phyloP scores from a whole-genome alignment of 1,140 invertebrate genomes.

The Neodiprion fabricii region DNA sequence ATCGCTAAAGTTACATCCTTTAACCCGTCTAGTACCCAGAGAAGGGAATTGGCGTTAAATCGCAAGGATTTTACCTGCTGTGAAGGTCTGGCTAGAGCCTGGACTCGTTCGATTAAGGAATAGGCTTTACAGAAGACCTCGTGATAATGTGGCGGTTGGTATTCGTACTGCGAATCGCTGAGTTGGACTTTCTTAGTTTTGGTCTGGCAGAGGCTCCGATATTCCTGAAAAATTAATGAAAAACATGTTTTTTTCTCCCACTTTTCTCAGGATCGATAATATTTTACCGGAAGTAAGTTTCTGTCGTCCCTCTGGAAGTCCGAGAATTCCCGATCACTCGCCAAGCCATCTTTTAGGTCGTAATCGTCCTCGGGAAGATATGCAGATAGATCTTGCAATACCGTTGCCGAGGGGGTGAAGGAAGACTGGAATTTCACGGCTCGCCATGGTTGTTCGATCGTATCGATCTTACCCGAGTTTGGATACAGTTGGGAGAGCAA shows the following conservation, averaged over 20 bases:
- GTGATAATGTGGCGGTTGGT: constrained; percentile 54
- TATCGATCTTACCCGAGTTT: not conserved
- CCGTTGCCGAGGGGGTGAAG: not conserved
- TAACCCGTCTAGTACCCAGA: no score
- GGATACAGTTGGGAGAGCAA: not conserved
- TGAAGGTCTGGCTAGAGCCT: constrained; percentile 15
- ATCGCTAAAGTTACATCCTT: not conserved
- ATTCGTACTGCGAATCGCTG: constrained; percentile 52
- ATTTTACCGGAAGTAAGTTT: not conserved
- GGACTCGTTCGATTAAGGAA: constrained; percentile 16
- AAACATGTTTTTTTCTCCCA: not conserved
- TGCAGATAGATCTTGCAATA: constrained; percentile 12
- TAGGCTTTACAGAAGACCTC: constrained; percentile 53
- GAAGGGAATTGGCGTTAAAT: no score
- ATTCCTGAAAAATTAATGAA: constrained; percentile 45
- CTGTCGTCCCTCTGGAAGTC: not conserved
- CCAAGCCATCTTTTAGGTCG: not conserved
- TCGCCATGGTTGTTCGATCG: constrained; percentile 1
- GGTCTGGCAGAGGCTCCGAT: constrained; percentile 55
- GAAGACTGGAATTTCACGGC: not conserved
- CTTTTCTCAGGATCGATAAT: not conserved
- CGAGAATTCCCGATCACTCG: not conserved
- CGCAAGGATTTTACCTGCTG: constrained; percentile 37
- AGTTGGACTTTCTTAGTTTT: constrained; percentile 48
- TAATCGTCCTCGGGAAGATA: constrained; percentile 35